Conservation (phyloP, 2,888 invertebrate species). For the Fabriciana adippe region DNA sequence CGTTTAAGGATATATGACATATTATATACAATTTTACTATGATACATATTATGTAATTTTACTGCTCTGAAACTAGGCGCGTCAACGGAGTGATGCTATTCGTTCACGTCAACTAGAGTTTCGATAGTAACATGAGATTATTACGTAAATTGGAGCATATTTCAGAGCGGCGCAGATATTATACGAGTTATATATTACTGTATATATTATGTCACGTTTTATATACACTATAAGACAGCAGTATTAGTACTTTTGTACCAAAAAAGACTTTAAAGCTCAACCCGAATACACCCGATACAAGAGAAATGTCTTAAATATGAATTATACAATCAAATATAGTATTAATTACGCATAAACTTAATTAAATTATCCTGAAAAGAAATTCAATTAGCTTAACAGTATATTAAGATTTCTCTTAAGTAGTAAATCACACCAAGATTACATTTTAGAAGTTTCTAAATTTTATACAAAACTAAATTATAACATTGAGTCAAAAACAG, state of each 20-base stretch:
- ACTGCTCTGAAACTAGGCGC: no score
- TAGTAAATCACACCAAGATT: slow-evolving; percentile 3
- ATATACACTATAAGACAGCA: no score
- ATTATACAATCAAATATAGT: neutral
- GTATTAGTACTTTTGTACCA: no score
- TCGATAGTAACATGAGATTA: no score
- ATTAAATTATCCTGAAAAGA: slow-evolving; percentile 27
- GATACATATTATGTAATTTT: no score
- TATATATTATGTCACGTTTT: no score
- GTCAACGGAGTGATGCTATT: no score
- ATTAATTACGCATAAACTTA: slow-evolving; percentile 1
- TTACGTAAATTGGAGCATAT: no score
- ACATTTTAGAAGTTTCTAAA: slow-evolving; percentile 1
- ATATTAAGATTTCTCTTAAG: slow-evolving; percentile 7
- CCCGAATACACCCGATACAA: neutral
- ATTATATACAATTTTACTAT: no score
- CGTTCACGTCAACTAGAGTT: no score
- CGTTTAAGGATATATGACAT: neutral
- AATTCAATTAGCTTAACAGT: slow-evolving; percentile 26
- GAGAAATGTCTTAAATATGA: neutral
- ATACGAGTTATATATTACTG: no score
- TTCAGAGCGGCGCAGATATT: no score
- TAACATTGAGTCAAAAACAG: neutral
- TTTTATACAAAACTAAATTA: slow-evolving; percentile 6
- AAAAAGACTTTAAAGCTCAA: neutral